Evolutionary conservation across 2,888 invertebrate genomes (phyloP).

Genomic region (Drosophila greeni): DNA sequence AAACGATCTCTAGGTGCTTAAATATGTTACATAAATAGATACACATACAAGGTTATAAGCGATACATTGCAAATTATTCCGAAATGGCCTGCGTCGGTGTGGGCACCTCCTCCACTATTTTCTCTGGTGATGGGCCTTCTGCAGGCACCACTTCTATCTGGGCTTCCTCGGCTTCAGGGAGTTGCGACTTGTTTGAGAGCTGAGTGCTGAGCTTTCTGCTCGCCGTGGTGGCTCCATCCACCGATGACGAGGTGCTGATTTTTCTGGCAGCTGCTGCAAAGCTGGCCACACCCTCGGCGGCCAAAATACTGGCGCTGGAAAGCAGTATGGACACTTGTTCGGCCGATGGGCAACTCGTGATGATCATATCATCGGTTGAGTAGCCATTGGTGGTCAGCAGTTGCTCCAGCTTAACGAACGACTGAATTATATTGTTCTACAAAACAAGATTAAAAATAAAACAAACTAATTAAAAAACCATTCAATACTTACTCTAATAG

Average conservation of each 20-base stretch:
- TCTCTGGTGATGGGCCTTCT: conserved; percentile 7
- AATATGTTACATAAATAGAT: conserved; percentile 62
- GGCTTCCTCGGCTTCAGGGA: conserved; percentile 21
- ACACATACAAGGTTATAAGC: conserved; percentile 36
- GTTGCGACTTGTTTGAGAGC: conserved; percentile 51
- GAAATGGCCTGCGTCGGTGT: conserved; percentile 8
- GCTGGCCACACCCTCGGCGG: conserved; percentile 77
- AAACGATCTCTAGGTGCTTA: conserved; percentile 21
- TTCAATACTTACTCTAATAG: conserved; percentile 86
- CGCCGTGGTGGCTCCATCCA: conserved; percentile 35
- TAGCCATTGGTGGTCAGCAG: conserved; percentile 87
- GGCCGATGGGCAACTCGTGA: conserved; percentile 93
- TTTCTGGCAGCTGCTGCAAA: conserved; percentile 73
- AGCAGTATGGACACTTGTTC: conserved; percentile 95
- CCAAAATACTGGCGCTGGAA: conserved; percentile 87
- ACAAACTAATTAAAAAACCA: rapidly evolving
- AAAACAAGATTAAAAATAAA: conserved; percentile 8
- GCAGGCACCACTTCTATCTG: conserved; percentile 26
- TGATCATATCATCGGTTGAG: conserved; percentile 87
- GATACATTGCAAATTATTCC: conserved; percentile 54
- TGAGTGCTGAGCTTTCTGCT: conserved; percentile 54
- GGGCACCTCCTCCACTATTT: conserved; percentile 5
- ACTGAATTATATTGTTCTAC: conserved; percentile 92
- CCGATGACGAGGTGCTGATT: conserved; percentile 70
- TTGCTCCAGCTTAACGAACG: conserved; percentile 91